A percentile compares a stretch with the other conserved stretches of the same genome.
These are phyloP conservation scores for Melanostoma mellinum DNA, from an alignment of 2,888 invertebrate species.

Conservation along the genomic window DNA sequence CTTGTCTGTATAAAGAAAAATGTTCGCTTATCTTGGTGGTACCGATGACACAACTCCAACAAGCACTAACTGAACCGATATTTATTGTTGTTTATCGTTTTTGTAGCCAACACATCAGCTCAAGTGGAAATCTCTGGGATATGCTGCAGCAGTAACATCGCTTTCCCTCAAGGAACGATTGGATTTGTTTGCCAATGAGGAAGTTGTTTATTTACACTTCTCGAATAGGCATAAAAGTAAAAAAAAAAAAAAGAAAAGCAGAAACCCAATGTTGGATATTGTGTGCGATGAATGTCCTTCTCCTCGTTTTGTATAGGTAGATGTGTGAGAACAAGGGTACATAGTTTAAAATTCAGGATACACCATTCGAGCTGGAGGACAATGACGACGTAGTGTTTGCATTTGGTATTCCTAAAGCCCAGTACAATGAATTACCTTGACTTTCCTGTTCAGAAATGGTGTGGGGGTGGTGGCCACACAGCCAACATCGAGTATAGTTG, in stretches of 20 bases:
- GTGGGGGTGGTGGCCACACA: neutral
- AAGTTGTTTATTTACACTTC: constrained; percentile 22
- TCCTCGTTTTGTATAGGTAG: neutral
- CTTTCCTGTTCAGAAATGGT: constrained; percentile 8
- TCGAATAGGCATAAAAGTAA: neutral
- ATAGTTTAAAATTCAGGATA: neutral
- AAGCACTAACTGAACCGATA: constrained; percentile 6
- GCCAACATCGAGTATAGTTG: constrained; percentile 1
- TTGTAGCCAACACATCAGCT: constrained; percentile 4
- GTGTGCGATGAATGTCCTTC: neutral
- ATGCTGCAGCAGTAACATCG: neutral
- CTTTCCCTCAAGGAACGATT: neutral
- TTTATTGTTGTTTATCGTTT: constrained; percentile 26
- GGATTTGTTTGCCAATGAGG: constrained; percentile 25
- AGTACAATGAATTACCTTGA: constrained; percentile 32
- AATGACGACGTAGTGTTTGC: constrained; percentile 9
- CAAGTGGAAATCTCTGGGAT: constrained; percentile 16
- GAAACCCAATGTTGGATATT: constrained; percentile 1
- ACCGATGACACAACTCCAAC: constrained; percentile 8
- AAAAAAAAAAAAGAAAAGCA: neutral
- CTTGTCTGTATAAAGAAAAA: neutral
- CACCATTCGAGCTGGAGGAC: neutral
- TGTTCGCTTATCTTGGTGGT: constrained; percentile 9
- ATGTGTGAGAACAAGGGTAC: neutral
- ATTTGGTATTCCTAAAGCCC: constrained; percentile 13